A percentile compares a stretch with the other conserved stretches of the same genome.
phyloP scores from a whole-genome alignment of 2,888 invertebrate species.

The Sericinus montela region DNA sequence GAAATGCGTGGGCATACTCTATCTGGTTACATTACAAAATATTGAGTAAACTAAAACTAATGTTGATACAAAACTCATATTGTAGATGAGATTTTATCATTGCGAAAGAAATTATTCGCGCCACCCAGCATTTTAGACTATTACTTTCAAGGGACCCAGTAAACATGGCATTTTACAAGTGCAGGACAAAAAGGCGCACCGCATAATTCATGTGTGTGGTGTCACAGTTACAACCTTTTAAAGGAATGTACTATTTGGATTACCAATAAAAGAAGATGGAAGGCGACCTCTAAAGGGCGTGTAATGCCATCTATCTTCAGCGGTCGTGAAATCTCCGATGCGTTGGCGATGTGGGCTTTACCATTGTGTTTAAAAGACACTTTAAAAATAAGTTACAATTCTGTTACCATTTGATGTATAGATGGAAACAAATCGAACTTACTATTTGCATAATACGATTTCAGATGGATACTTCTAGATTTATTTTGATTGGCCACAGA shows the following conservation, averaged over 20 bases:
- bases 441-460: too few relatives aligned
- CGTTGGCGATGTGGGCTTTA: conserved; percentile 30
- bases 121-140: conserved; percentile 27
- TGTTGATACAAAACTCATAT: conserved; percentile 38
- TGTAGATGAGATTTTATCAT: conserved; percentile 27
- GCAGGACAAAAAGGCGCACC: conserved; percentile 46
- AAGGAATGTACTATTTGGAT: conserved; percentile 28
- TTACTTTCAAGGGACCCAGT: conserved; percentile 13
- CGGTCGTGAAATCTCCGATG: conserved; percentile 30
- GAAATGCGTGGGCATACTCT: neutral
- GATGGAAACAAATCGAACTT: neutral
- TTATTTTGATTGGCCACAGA: too few relatives aligned
- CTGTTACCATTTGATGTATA: neutral
- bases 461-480: too few relatives aligned
- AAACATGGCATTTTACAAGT: conserved; percentile 15
- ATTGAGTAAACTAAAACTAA: conserved; percentile 32
- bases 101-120: conserved; percentile 37
- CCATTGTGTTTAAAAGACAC: conserved; percentile 26
- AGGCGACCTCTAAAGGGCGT: conserved; percentile 27
- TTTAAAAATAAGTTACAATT: conserved; percentile 14
- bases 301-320: conserved; percentile 28
- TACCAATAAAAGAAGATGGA: conserved; percentile 28
- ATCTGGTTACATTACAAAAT: conserved; percentile 21
- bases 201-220: conserved; percentile 62
- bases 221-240: conserved; percentile 33